A percentile compares a stretch with the other conserved stretches of the same genome.
Evolutionary conservation across 37 sponge, comb jelly and placozoan genomes (phyloP).

Genomic region (Cladorhizidae sp.): DNA sequence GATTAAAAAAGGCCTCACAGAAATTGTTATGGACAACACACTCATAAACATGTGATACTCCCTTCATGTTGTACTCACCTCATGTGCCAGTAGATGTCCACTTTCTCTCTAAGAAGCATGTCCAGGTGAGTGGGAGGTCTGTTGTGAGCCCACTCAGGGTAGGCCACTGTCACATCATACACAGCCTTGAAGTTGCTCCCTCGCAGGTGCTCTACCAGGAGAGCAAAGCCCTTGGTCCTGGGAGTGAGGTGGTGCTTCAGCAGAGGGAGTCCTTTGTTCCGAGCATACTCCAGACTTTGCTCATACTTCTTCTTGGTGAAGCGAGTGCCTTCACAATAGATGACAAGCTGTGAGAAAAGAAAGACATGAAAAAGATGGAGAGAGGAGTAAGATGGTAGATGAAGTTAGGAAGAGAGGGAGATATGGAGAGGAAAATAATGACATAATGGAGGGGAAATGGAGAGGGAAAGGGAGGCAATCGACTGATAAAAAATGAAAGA

Average conservation of each 20-base stretch:
- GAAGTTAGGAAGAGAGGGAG: too few species aligned
- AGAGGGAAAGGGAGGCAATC: neutral
- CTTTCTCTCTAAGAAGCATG: constrained; percentile 26
- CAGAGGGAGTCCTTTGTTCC: constrained; percentile 48
- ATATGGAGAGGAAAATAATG: too few species aligned
- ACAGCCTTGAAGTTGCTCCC: constrained; percentile 35
- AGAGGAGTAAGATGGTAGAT: too few species aligned
- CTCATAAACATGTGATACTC: neutral
- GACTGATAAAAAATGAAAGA: neutral
- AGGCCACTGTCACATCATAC: constrained; percentile 65
- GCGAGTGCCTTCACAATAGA: constrained; percentile 84
- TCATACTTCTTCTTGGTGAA: constrained; percentile 72
- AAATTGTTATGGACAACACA: neutral
- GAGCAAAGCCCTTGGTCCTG: constrained; percentile 76
- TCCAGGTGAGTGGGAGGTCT: constrained; percentile 24
- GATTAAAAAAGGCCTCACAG: neutral
- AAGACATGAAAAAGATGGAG: too few species aligned
- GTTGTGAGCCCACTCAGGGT: constrained; percentile 14
- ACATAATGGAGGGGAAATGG: too few species aligned
- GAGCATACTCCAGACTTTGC: constrained; percentile 58
- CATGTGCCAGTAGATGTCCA: constrained; percentile 41
- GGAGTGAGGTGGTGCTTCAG: constrained; percentile 80
- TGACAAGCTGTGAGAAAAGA: neutral
- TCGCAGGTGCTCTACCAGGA: constrained; percentile 45
- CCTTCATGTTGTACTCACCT: constrained; percentile 27